Percentiles rank a stretch among this genome's conserved stretches.
phyloP scores from a whole-genome alignment of 2,113 vertebrate genomes.

The Petrocephalus microphthalmus region DNA sequence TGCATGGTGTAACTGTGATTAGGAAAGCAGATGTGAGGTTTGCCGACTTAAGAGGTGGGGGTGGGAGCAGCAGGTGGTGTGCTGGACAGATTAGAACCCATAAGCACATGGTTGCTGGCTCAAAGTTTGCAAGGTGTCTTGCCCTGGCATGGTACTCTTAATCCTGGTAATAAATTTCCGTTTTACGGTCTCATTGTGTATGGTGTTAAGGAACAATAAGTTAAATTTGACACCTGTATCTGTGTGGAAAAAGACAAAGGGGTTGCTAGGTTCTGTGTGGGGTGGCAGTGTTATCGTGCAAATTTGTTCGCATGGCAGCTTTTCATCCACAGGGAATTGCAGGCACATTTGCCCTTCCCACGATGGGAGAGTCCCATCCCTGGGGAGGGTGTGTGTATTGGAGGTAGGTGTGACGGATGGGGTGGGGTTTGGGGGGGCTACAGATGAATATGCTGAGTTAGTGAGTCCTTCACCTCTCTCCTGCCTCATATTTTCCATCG shows the following conservation, averaged over 20 bases:
- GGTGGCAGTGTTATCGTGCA: background rate
- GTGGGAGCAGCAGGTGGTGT: background rate
- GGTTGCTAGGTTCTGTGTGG: background rate
- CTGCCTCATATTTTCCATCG: conserved; percentile 53
- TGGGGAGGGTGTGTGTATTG: background rate
- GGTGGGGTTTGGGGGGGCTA: background rate
- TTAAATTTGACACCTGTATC: background rate
- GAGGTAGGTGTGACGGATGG: background rate
- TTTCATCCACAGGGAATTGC: background rate
- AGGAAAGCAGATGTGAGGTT: background rate
- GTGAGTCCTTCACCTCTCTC: conserved; percentile 40
- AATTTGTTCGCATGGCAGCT: background rate
- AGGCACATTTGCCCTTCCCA: background rate
- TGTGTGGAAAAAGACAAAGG: background rate
- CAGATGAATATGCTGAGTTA: conserved; percentile 40
- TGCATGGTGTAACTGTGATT: background rate
- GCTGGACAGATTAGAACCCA: background rate
- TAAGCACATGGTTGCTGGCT: background rate
- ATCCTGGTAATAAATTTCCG: background rate
- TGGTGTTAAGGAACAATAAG: background rate
- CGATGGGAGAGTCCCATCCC: background rate
- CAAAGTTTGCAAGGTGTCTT: background rate
- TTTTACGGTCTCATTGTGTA: background rate
- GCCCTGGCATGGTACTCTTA: background rate
- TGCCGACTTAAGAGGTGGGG: background rate